A percentile compares a stretch with the other conserved stretches of the same genome.
phyloP scores from a whole-genome alignment of 2,113 vertebrate species.

The Barbus barbus region DNA sequence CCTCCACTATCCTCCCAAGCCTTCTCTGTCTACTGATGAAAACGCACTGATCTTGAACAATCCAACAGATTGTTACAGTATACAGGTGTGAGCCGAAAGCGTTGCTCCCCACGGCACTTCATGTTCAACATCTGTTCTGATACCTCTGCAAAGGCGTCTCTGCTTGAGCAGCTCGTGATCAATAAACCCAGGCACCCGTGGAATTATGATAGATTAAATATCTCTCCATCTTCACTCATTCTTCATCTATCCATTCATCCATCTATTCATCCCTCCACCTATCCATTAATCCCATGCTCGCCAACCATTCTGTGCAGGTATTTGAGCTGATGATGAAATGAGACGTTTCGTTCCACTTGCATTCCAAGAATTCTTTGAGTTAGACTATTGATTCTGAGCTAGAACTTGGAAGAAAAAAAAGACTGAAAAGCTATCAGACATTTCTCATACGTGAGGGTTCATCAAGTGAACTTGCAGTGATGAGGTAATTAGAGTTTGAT shows the following conservation, averaged over 20 bases:
- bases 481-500: slow-evolving; percentile 24
- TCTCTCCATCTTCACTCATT: slow-evolving; percentile 12
- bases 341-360: slow-evolving; percentile 9
- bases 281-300: background rate
- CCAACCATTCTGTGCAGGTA: background rate
- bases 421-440: background rate
- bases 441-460: background rate
- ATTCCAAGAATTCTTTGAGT: background rate
- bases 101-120: background rate
- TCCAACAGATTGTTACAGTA: slow-evolving; percentile 20
- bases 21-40: background rate
- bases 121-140: slow-evolving; percentile 44
- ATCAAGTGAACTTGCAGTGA: background rate
- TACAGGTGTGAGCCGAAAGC: background rate
- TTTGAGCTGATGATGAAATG: background rate
- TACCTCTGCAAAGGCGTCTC: slow-evolving; percentile 19
- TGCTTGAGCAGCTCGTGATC: slow-evolving; percentile 39
- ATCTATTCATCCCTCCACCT: background rate
- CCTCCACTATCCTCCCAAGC: background rate
- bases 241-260: slow-evolving; percentile 18
- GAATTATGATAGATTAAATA: slow-evolving; percentile 51
- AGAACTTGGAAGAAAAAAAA: background rate
- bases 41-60: slow-evolving; percentile 26
- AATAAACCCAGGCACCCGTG: slow-evolving; percentile 34
- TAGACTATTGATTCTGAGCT: background rate